Evolutionary conservation across 2,797 vertebrate species (phyloP).

Genomic region (Huso huso): DNA sequence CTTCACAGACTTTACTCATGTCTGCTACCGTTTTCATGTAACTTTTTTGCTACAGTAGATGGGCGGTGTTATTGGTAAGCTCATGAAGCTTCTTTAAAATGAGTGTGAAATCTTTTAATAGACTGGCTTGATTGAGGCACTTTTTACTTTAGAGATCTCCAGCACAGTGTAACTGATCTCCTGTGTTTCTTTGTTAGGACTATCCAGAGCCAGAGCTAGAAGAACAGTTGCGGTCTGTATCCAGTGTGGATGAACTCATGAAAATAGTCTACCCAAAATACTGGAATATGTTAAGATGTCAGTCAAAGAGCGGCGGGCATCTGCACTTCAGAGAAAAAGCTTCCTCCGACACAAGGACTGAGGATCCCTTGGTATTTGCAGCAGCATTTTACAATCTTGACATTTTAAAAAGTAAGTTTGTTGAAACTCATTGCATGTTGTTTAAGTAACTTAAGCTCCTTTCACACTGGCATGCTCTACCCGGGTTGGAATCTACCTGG

Average conservation of each 20-base stretch:
- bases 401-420: conserved; percentile 82
- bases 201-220: conserved; percentile 72
- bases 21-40: too few relatives aligned
- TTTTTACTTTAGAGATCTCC: too few relatives aligned
- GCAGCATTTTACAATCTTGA: conserved; percentile 86
- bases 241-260: conserved; percentile 93
- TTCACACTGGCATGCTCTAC: too few relatives aligned
- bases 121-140: too few relatives aligned
- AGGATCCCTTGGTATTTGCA: conserved; percentile 70
- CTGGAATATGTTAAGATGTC: conserved; percentile 88
- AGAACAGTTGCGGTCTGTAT: conserved; percentile 78
- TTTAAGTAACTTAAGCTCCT: too few relatives aligned
- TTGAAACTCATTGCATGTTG: too few relatives aligned
- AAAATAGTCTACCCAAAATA: conserved; percentile 84
- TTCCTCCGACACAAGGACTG: conserved; percentile 47
- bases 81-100: too few relatives aligned
- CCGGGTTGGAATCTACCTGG: too few relatives aligned
- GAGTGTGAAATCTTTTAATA: too few relatives aligned
- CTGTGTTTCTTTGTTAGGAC: conserved; percentile 58
- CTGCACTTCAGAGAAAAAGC: conserved; percentile 46
- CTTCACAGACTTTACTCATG: too few relatives aligned
- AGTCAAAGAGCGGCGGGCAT: conserved; percentile 65
- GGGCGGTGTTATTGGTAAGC: too few relatives aligned
- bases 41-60: too few relatives aligned
- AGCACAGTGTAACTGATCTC: background rate